These are phyloP conservation scores for Borostomias antarcticus DNA, from an alignment of 2,797 vertebrate genomes.

Conservation along the genomic window DNA sequence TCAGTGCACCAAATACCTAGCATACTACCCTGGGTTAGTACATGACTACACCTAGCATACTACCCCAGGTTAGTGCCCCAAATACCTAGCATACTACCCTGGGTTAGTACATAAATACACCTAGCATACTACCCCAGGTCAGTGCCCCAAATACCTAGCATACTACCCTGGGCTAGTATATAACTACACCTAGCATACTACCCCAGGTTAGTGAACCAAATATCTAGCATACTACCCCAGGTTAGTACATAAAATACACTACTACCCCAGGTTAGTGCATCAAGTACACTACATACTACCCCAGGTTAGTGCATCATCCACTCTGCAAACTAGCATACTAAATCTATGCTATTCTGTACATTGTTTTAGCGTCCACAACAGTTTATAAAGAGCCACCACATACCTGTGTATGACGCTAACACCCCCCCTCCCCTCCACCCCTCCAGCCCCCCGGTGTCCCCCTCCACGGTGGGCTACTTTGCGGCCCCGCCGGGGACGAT, in stretches of 20 bases:
- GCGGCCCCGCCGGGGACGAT: constrained; percentile 82
- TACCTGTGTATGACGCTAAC: too few relatives aligned
- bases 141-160: not conserved
- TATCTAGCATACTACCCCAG: constrained; percentile 53
- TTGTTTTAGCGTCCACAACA: too few relatives aligned
- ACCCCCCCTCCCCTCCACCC: too few relatives aligned
- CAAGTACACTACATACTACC: not conserved
- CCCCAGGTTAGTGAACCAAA: not conserved
- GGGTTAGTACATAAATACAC: constrained; percentile 80
- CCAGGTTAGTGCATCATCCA: not conserved
- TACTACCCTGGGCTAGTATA: constrained; percentile 75
- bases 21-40: constrained; percentile 73
- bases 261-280: not conserved
- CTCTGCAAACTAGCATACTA: too few relatives aligned
- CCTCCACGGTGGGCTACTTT: constrained; percentile 90
- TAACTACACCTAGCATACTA: constrained; percentile 63
- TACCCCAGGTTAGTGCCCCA: not conserved
- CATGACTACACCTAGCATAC: constrained; percentile 66
- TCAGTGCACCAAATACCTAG: not conserved
- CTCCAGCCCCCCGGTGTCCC: constrained; percentile 91
- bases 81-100: not conserved
- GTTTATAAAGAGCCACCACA: not conserved
- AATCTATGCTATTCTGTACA: too few relatives aligned
- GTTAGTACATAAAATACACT: constrained; percentile 69
- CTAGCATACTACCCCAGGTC: constrained; percentile 47